Conservation (phyloP, 2,113 vertebrate species). For the Ceyx cyanopectus region DNA sequence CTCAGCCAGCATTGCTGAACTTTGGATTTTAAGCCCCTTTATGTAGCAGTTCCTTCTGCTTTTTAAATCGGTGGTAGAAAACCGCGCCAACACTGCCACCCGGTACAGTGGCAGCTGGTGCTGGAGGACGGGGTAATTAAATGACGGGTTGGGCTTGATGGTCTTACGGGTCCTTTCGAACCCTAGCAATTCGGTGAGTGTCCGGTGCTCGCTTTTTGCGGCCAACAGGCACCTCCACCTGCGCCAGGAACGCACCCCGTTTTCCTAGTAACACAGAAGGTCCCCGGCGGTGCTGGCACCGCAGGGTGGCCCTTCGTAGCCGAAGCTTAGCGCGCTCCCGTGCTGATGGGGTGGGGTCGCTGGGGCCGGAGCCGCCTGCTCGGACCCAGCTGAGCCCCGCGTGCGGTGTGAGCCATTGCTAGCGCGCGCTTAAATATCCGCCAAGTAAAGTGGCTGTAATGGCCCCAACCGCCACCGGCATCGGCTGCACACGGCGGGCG, state of each 20-base stretch:
- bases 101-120: rapidly evolving
- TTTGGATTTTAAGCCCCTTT: neutral
- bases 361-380: rapidly evolving
- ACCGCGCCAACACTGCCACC: rapidly evolving
- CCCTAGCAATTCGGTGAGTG: too few relatives aligned
- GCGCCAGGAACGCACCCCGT: rapidly evolving
- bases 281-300: neutral
- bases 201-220: too few relatives aligned
- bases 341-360: neutral
- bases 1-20: rapidly evolving
- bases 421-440: neutral
- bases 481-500: neutral
- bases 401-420: rapidly evolving
- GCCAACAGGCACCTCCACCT: too few relatives aligned
- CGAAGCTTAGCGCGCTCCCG: too few relatives aligned
- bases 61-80: rapidly evolving
- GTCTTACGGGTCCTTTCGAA: too few relatives aligned
- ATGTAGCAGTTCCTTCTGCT: neutral
- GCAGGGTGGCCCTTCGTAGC: rapidly evolving
- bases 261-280: rapidly evolving
- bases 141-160: too few relatives aligned
- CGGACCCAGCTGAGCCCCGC: neutral
- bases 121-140: too few relatives aligned
- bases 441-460: too few relatives aligned
- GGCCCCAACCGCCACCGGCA: neutral